Evolutionary conservation across 64 coral and sea anemone species (phyloP).

Genomic region (Acropora tenuis): DNA sequence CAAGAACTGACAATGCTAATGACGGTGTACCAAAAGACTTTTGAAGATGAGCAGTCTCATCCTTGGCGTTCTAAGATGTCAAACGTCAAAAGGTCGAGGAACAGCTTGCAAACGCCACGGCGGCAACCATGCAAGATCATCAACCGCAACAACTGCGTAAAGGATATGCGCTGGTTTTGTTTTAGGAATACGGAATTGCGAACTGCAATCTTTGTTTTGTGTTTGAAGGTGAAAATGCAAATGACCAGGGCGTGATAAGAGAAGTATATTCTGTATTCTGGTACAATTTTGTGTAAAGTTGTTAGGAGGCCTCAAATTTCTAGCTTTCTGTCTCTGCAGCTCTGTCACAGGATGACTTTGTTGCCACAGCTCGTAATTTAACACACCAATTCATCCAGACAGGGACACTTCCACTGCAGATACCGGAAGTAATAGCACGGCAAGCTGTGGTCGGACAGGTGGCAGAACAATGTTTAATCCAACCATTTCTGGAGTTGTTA

Average conservation of each 20-base stretch:
- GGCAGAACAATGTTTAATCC: constrained; percentile 37
- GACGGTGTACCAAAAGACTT: not conserved
- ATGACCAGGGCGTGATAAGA: constrained; percentile 28
- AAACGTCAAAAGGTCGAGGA: constrained; percentile 1
- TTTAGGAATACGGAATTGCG: not conserved
- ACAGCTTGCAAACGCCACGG: not conserved
- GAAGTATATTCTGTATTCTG: constrained; percentile 61
- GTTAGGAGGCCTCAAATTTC: constrained; percentile 37
- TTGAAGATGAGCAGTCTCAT: not conserved
- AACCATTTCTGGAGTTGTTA: constrained; percentile 44
- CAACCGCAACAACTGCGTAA: constrained; percentile 27
- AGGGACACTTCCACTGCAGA: constrained; percentile 50
- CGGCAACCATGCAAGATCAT: not conserved
- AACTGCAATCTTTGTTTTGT: not conserved
- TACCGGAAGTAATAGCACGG: constrained; percentile 36
- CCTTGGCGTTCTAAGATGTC: not conserved
- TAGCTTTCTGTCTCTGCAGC: not conserved
- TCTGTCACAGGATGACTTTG: constrained; percentile 25
- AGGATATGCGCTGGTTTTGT: constrained; percentile 23
- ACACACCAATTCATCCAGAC: constrained; percentile 55
- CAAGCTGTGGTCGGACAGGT: constrained; percentile 42
- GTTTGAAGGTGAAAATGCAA: constrained; percentile 42
- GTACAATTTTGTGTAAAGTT: constrained; percentile 30
- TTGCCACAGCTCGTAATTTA: constrained; percentile 5
- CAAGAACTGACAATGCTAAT: not conserved